phyloP scores from a whole-genome alignment of 2,888 invertebrate species.

The Dynastes maya region DNA sequence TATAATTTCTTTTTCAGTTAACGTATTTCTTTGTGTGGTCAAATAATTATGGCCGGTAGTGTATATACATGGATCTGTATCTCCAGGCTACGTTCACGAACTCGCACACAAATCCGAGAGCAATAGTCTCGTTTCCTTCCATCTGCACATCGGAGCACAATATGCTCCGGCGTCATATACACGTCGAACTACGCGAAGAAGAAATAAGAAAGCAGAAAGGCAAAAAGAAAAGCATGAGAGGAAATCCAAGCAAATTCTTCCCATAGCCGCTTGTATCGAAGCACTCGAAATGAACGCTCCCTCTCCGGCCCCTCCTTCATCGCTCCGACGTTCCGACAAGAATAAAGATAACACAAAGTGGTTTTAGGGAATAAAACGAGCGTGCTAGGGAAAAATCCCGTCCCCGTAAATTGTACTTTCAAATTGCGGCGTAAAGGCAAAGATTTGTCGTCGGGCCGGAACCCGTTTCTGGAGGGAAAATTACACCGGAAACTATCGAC shows the following conservation, averaged over 20 bases:
- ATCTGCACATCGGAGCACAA: not conserved
- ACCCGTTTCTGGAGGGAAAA: constrained; percentile 28
- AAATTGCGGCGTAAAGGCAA: constrained; percentile 47
- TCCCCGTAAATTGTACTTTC: constrained; percentile 51
- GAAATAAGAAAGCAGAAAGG: not conserved
- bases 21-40: too few relatives aligned
- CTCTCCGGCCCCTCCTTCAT: not conserved
- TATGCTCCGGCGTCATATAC: constrained; percentile 3
- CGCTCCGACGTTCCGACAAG: not conserved
- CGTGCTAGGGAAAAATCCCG: constrained; percentile 27
- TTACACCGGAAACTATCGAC: constrained; percentile 46
- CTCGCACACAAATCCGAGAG: not conserved
- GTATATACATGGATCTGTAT: too few relatives aligned
- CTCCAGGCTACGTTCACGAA: not conserved
- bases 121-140: not conserved
- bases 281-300: constrained; percentile 9
- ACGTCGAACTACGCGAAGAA: not conserved
- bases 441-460: constrained; percentile 40
- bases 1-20: too few relatives aligned
- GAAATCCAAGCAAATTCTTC: not conserved
- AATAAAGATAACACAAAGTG: constrained; percentile 33
- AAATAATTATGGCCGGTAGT: too few relatives aligned
- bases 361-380: constrained; percentile 1
- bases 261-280: constrained; percentile 4
- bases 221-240: not conserved